Evolutionary conservation across 1,140 invertebrate species (phyloP).

Genomic region (Neoseiulus cucumeris): DNA sequence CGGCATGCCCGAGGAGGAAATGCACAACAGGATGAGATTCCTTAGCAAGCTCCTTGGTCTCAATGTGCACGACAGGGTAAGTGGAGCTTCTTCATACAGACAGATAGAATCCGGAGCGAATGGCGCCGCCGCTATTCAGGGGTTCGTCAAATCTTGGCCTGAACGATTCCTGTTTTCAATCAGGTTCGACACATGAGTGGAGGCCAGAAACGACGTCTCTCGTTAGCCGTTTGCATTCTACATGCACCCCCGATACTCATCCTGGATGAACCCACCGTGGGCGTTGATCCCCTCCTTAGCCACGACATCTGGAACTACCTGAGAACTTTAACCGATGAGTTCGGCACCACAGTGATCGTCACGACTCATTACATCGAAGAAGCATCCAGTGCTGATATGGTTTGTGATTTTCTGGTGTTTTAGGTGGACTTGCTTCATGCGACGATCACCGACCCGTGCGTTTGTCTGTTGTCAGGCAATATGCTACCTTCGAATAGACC

Average conservation of each 20-base stretch:
- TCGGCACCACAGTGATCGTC: slow-evolving; percentile 26
- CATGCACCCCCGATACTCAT: slow-evolving; percentile 29
- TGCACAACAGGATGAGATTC: slow-evolving; percentile 24
- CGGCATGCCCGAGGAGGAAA: slow-evolving; percentile 54
- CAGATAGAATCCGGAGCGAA: no score
- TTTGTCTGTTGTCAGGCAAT: no score
- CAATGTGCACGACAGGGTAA: background rate
- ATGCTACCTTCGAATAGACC: no score
- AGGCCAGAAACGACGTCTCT: slow-evolving; percentile 73
- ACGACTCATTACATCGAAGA: slow-evolving; percentile 33
- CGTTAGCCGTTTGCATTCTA: slow-evolving; percentile 48
- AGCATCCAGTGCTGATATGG: slow-evolving; percentile 24
- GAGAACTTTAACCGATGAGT: slow-evolving; percentile 21
- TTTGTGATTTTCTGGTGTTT: no score
- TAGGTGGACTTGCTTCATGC: no score
- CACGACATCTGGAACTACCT: slow-evolving; percentile 27
- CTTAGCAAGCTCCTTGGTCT: background rate
- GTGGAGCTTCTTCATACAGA: no score
- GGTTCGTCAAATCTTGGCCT: no score
- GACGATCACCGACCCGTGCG: no score
- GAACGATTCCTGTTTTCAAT: background rate
- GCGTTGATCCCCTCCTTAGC: slow-evolving; percentile 27
- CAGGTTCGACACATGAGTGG: slow-evolving; percentile 39
- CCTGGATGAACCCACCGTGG: slow-evolving; percentile 31
- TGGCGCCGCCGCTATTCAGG: no score